Percentiles rank a stretch among this genome's conserved stretches.
phyloP scores from a whole-genome alignment of 1,140 invertebrate species.

The Pygmarrhopalites habei region DNA sequence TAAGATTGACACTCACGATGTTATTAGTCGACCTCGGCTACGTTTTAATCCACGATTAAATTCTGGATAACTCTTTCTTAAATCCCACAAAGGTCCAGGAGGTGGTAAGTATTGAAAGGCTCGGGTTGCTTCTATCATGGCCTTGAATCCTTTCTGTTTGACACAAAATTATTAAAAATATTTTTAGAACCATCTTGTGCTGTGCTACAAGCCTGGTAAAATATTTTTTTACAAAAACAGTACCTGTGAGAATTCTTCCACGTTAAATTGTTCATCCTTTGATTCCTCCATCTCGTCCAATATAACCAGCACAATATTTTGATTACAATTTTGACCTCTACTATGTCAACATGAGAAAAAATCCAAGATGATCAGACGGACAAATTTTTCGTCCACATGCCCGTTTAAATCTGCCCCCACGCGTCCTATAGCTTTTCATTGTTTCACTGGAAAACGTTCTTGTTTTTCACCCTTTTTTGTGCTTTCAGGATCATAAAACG shows the following conservation, averaged over 20 bases:
- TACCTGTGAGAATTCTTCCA: constrained; percentile 7
- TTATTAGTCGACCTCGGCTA: constrained; percentile 51
- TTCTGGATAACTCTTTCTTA: constrained; percentile 61
- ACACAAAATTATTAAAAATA: not conserved
- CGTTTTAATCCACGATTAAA: constrained; percentile 56
- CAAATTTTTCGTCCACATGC: not conserved
- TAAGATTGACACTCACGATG: constrained; percentile 50
- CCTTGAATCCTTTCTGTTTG: constrained; percentile 2
- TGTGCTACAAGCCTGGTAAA: not conserved
- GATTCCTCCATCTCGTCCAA: not conserved
- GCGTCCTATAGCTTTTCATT: not conserved
- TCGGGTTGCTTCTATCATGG: constrained; percentile 1
- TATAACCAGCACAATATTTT: not conserved
- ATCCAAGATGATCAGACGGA: not conserved
- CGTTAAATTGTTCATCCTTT: not conserved
- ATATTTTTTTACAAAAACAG: not conserved
- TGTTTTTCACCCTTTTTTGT: not conserved
- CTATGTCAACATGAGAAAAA: not conserved
- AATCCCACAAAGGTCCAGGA: constrained; percentile 47
- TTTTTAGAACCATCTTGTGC: not conserved
- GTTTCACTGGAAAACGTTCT: not conserved
- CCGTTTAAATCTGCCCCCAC: not conserved
- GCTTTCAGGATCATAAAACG: too few species aligned
- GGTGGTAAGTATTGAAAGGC: constrained; percentile 2
- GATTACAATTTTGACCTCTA: not conserved